phyloP scores from a whole-genome alignment of 2,113 vertebrate genomes.

The Epinephelus fuscoguttatus region DNA sequence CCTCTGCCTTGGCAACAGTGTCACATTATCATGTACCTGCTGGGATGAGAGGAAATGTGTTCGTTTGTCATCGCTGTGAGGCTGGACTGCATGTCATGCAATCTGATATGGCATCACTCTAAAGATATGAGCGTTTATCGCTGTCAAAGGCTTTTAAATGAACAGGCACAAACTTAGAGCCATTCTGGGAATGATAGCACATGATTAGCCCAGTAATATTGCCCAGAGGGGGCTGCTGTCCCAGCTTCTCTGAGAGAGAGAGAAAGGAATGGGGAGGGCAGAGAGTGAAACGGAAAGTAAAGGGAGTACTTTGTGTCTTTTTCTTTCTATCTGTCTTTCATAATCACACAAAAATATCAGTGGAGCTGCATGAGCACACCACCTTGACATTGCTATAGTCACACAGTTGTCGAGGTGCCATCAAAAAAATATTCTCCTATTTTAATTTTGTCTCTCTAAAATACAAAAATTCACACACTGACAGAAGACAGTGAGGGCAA shows the following conservation, averaged over 20 bases:
- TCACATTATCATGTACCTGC: slow-evolving; percentile 71
- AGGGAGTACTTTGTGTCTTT: slow-evolving; percentile 18
- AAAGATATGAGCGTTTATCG: slow-evolving; percentile 51
- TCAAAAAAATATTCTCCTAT: neutral
- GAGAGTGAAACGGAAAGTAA: slow-evolving; percentile 43
- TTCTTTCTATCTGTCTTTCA: slow-evolving; percentile 2
- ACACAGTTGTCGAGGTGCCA: slow-evolving; percentile 18
- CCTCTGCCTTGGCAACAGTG: slow-evolving; percentile 79
- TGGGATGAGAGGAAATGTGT: slow-evolving; percentile 65
- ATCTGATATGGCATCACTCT: slow-evolving; percentile 4
- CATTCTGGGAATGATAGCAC: slow-evolving; percentile 44
- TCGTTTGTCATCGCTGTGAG: slow-evolving; percentile 55
- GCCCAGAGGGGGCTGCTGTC: slow-evolving; percentile 41
- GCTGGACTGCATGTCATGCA: slow-evolving; percentile 29
- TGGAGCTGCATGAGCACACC: neutral
- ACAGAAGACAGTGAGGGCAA: neutral
- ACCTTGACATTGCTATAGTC: neutral
- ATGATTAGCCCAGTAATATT: slow-evolving; percentile 47
- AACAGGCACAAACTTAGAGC: slow-evolving; percentile 31
- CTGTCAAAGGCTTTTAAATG: slow-evolving; percentile 38
- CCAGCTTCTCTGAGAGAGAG: slow-evolving; percentile 25
- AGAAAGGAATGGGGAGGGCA: neutral
- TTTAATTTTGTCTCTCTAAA: neutral
- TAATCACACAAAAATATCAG: slow-evolving; percentile 13
- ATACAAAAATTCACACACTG: neutral